phyloP scores from a whole-genome alignment of 1,140 invertebrate species.

The Hyles vespertilio region DNA sequence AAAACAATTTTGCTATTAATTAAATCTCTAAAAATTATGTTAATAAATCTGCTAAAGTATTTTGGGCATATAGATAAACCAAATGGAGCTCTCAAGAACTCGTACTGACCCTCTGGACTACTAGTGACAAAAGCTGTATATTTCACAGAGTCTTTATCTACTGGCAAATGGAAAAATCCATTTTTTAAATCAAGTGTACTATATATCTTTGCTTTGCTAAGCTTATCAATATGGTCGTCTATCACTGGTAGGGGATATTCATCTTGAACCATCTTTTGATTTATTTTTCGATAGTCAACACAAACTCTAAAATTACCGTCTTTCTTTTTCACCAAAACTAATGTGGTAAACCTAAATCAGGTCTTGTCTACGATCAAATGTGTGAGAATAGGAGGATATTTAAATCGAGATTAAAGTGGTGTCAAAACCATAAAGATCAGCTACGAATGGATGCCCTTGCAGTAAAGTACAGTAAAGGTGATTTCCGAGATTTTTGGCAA shows the following conservation, averaged over 20 bases:
- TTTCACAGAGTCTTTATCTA: conserved; percentile 17
- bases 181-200: too few relatives aligned
- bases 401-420: too few relatives aligned
- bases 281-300: conserved; percentile 5
- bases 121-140: conserved; percentile 15
- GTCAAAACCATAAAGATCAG: too few relatives aligned
- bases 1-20: conserved; percentile 11
- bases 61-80: conserved; percentile 10
- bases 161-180: background rate
- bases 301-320: conserved; percentile 57
- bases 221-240: background rate
- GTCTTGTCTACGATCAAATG: too few relatives aligned
- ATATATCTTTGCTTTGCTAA: too few relatives aligned
- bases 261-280: conserved; percentile 29
- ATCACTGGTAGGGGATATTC: conserved; percentile 32
- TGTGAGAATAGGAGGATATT: too few relatives aligned
- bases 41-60: conserved; percentile 16
- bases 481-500: too few relatives aligned
- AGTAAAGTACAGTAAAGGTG: too few relatives aligned
- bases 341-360: too few relatives aligned
- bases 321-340: conserved; percentile 71
- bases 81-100: too few relatives aligned
- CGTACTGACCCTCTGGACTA: too few relatives aligned
- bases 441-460: too few relatives aligned
- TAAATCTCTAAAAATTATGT: conserved; percentile 17